Percentiles rank a stretch among this genome's conserved stretches.
These are phyloP conservation scores for Drosophila quadrilineata DNA, from an alignment of 1,140 invertebrate genomes.

Conservation along the genomic window DNA sequence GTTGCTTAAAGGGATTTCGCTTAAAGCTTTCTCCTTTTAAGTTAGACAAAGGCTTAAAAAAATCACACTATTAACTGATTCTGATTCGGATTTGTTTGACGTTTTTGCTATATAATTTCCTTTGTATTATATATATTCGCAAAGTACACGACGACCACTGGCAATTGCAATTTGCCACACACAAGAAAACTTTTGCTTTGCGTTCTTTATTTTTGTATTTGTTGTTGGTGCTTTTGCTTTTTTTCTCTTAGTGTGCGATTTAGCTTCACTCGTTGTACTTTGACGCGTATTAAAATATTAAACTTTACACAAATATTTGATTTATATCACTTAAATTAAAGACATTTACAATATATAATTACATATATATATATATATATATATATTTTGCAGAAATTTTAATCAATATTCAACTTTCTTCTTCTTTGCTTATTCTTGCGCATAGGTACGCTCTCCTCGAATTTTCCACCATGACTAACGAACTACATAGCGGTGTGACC, in stretches of 20 bases:
- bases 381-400: conserved; percentile 77
- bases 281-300: conserved; percentile 76
- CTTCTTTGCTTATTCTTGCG: conserved; percentile 66
- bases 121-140: conserved; percentile 42
- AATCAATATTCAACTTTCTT: conserved; percentile 70
- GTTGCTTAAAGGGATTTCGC: conserved; percentile 72
- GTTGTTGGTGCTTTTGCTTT: conserved; percentile 35
- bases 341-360: conserved; percentile 78
- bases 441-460: conserved; percentile 65
- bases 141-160: conserved; percentile 52
- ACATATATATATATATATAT: conserved; percentile 77
- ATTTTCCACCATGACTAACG: conserved; percentile 71
- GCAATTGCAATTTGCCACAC: conserved; percentile 33
- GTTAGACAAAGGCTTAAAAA: conserved; percentile 76
- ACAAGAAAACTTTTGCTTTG: conserved; percentile 44
- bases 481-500: conserved; percentile 10
- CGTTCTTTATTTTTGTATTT: conserved; percentile 26
- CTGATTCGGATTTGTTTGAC: conserved; percentile 63
- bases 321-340: conserved; percentile 76
- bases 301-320: conserved; percentile 74
- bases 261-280: conserved; percentile 79
- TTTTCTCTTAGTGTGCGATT: conserved; percentile 52
- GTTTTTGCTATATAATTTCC: conserved; percentile 46
- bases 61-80: conserved; percentile 76
- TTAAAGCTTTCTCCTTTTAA: conserved; percentile 76